Conservation (phyloP, 2,797 vertebrate genomes). For the Sternotherus odoratus region DNA sequence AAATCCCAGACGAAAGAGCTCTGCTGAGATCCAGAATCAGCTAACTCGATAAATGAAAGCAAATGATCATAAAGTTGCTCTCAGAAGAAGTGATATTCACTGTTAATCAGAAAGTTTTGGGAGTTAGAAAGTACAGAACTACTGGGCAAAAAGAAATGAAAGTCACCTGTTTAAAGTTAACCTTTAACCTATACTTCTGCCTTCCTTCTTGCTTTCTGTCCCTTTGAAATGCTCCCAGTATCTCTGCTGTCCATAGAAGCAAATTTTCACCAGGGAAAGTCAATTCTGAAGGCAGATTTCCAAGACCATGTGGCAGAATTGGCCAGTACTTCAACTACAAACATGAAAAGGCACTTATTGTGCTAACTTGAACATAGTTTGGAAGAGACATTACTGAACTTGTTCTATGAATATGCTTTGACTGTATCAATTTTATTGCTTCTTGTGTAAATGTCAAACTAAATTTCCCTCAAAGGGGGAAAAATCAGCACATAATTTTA, state of each 20-base stretch:
- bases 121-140: conserved; percentile 59
- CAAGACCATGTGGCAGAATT: conserved; percentile 80
- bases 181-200: conserved; percentile 70
- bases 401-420: conserved; percentile 78
- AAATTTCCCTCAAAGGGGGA: conserved; percentile 70
- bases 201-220: conserved; percentile 60
- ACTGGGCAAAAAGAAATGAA: conserved; percentile 70
- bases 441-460: conserved; percentile 76
- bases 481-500: conserved; percentile 51
- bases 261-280: conserved; percentile 78
- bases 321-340: conserved; percentile 70
- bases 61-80: conserved; percentile 51
- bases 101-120: conserved; percentile 64
- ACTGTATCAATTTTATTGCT: conserved; percentile 77
- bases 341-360: conserved; percentile 83
- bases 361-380: conserved; percentile 76
- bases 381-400: conserved; percentile 78
- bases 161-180: conserved; percentile 75
- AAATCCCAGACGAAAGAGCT: not conserved
- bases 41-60: conserved; percentile 49
- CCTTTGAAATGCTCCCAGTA: conserved; percentile 69
- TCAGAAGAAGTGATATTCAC: conserved; percentile 39
- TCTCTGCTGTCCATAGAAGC: conserved; percentile 74
- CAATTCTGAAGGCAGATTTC: conserved; percentile 81
- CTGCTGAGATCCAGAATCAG: conserved; percentile 4